phyloP scores from a whole-genome alignment of 2,888 invertebrate genomes.

The Trachelus iudaicus region DNA sequence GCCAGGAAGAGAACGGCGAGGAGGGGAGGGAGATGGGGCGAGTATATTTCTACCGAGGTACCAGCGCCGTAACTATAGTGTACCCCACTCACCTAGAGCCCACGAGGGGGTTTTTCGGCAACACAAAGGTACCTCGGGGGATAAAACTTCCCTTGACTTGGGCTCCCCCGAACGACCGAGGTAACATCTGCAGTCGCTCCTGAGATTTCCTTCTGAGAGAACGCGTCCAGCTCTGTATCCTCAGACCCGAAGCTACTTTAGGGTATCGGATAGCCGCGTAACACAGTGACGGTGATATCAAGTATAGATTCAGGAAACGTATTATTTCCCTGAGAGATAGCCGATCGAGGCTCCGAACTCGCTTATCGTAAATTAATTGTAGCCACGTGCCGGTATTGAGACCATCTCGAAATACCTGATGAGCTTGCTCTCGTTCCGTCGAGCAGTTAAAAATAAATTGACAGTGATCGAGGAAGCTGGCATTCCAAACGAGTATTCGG shows the following conservation, averaged over 20 bases:
- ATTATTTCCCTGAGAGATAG: neutral
- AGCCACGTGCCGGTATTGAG: neutral
- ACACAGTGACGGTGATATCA: neutral
- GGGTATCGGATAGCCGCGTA: neutral
- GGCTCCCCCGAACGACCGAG: constrained; percentile 34
- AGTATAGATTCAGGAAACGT: neutral
- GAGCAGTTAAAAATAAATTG: neutral
- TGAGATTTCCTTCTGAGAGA: constrained; percentile 44
- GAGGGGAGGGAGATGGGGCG: constrained; percentile 8
- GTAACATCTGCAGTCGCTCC: constrained; percentile 57
- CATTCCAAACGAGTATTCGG: neutral
- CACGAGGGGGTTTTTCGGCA: constrained; percentile 32
- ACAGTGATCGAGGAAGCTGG: neutral
- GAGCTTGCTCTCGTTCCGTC: neutral
- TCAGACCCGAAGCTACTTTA: neutral
- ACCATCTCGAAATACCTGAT: constrained; percentile 6
- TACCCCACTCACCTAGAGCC: neutral
- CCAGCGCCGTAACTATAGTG: constrained; percentile 1
- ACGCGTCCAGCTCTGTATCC: neutral
- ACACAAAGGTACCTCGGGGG: constrained; percentile 44
- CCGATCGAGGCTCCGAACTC: neutral
- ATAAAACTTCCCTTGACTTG: constrained; percentile 58
- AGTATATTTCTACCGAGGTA: constrained; percentile 2
- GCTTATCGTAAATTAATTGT: neutral
- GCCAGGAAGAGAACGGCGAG: neutral